phyloP scores from a whole-genome alignment of 2,113 vertebrate species.

The Pteropus alecto region DNA sequence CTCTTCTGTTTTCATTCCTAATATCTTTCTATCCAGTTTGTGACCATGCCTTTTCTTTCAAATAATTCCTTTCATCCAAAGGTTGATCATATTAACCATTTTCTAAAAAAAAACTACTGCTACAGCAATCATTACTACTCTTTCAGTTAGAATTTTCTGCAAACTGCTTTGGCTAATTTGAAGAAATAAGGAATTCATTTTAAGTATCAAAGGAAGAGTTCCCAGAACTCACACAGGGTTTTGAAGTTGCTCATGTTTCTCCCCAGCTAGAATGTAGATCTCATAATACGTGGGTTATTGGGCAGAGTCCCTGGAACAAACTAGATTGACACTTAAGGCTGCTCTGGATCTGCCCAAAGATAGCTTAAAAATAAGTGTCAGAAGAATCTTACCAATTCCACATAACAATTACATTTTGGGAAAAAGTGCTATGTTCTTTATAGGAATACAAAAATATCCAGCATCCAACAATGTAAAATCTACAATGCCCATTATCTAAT shows the following conservation, averaged over 20 bases:
- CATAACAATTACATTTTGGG: neutral
- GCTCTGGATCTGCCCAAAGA: neutral
- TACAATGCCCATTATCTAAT: neutral
- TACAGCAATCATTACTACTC: neutral
- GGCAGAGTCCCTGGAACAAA: neutral
- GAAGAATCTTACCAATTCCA: neutral
- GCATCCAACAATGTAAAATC: neutral
- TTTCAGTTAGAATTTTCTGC: neutral
- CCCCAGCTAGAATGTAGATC: neutral
- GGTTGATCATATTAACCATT: neutral
- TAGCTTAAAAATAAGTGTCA: neutral
- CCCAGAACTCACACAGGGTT: neutral
- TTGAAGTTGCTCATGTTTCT: neutral
- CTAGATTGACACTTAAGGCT: neutral
- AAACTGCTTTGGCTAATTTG: neutral
- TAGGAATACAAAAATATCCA: neutral
- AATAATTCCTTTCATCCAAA: slow-evolving; percentile 1
- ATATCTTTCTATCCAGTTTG: neutral
- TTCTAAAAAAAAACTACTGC: neutral
- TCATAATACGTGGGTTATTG: neutral
- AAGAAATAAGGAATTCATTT: neutral
- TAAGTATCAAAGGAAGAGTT: neutral
- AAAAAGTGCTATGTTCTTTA: neutral
- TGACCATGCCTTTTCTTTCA: neutral
- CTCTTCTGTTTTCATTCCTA: neutral